phyloP scores from a whole-genome alignment of 2,888 invertebrate genomes.

The Noctua janthina region DNA sequence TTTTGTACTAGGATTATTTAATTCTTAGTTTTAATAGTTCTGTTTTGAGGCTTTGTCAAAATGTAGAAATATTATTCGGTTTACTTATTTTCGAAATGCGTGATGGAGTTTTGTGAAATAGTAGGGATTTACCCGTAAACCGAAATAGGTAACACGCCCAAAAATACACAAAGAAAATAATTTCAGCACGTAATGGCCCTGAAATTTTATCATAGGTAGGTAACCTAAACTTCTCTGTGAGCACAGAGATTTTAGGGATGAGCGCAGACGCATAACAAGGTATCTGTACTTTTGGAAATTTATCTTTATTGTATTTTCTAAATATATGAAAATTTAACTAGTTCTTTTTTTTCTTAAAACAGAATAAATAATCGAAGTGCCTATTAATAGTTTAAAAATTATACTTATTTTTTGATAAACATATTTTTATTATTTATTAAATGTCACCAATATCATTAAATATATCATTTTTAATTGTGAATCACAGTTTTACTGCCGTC shows the following conservation, averaged over 20 bases:
- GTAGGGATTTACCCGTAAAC: not conserved
- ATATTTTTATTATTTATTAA: not conserved
- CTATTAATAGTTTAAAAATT: not conserved
- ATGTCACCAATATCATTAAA: slow-evolving; percentile 9
- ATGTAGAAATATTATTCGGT: not conserved
- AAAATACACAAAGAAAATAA: not conserved
- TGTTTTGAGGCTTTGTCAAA: not conserved
- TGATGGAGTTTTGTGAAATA: not conserved
- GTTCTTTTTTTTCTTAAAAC: not conserved
- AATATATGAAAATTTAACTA: not conserved
- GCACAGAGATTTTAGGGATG: slow-evolving; percentile 1
- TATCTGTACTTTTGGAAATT: slow-evolving; percentile 13
- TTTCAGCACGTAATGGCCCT: no score
- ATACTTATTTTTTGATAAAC: not conserved
- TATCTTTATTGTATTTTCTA: not conserved
- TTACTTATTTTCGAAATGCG: not conserved
- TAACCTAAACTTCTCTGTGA: not conserved
- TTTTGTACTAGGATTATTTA: slow-evolving; percentile 36
- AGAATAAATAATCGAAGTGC: not conserved
- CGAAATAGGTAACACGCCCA: not conserved
- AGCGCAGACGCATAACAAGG: slow-evolving; percentile 19
- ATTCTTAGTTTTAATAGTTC: not conserved
- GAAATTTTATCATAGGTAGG: not conserved
- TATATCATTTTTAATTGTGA: slow-evolving; percentile 1
- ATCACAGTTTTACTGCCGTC: slow-evolving; percentile 26